Base-by-base conservation (phyloP, 2,113 vertebrate species). In the Actenoides lindsayi region DNA sequence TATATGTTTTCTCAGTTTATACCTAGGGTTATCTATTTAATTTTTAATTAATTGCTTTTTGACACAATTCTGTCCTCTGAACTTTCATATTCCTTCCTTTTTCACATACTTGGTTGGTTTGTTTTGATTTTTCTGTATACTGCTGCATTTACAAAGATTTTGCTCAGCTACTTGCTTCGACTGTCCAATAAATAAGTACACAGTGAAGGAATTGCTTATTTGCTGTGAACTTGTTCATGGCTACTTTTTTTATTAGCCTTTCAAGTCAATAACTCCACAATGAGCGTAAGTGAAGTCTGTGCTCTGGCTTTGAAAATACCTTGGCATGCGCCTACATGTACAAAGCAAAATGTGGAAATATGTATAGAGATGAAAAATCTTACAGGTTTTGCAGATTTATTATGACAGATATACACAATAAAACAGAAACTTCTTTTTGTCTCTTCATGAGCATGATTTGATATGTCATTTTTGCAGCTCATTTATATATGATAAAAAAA, bases 281-380 rank as follows among this genome's bases (percentile, higher is more conserved):
- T 71, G 28, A 69, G 19, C 13, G 12, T 65, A 64, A 60, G 11
- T 51, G n/a, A 83, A 77, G 12, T 41, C 21, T 9, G 8, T 64
- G 9, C 44, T 86, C 30, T 69, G 28, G 2, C 44, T 92, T 87
- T 6, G 6, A 65, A 84, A 65, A 41, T 78, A 42, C 13, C 41
- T 71, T 16, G 20, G 23, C 12, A 50, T 42, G 10, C 1, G 2
- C 5, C 6, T 70, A 59, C 18, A 17, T 64, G 30, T 54, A 44
- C 59, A 73, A 68, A 91, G 21, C 10, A 50, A 68, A 69, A 20
- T 4, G 7, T 5, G 5, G 30, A n/a, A 69, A 42, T 42, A 54
- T 0, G 19, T 1, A 21, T 33, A 1, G 8, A 33, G 6, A 24
- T 53, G 5, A 57, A 27, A 9, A 14, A 0, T 71, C 46, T 62